Evolutionary conservation across 2,113 vertebrate genomes (phyloP).

Genomic region (Petroica traversi): DNA sequence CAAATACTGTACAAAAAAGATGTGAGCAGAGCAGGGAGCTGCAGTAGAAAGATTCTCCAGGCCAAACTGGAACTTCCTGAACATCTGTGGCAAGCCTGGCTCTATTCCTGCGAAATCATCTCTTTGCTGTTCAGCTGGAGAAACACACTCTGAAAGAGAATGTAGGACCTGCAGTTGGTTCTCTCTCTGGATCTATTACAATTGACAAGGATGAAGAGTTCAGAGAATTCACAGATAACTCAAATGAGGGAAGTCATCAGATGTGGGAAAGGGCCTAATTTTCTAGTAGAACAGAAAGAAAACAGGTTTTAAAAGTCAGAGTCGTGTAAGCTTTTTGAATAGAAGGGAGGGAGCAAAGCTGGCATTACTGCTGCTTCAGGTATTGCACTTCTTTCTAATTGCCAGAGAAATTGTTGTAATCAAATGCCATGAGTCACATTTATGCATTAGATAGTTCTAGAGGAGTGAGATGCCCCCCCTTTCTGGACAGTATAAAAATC

Average conservation of each 20-base stretch:
- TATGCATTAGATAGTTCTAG: neutral
- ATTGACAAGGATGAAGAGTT: neutral
- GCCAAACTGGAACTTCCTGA: neutral
- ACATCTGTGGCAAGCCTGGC: neutral
- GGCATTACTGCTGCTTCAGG: neutral
- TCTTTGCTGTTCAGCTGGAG: neutral
- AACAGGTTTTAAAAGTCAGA: neutral
- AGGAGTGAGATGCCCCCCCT: neutral
- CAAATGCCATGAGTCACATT: neutral
- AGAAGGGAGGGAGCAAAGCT: neutral
- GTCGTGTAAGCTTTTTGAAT: neutral
- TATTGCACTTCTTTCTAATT: neutral
- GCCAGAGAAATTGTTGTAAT: neutral
- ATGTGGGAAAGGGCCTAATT: neutral
- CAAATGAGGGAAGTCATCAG: neutral
- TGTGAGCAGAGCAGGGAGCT: neutral
- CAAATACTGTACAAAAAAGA: neutral
- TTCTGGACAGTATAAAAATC: neutral
- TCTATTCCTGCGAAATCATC: neutral
- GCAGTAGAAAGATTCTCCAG: neutral
- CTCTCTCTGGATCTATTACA: neutral
- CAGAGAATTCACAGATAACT: neutral
- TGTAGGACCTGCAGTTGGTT: neutral
- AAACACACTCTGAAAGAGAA: rapidly evolving
- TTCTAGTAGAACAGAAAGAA: neutral